Percentiles rank a stretch among this genome's conserved stretches.
These are phyloP conservation scores for Zaprionus taronus DNA, from an alignment of 1,140 invertebrate species.

Conservation along the genomic window DNA sequence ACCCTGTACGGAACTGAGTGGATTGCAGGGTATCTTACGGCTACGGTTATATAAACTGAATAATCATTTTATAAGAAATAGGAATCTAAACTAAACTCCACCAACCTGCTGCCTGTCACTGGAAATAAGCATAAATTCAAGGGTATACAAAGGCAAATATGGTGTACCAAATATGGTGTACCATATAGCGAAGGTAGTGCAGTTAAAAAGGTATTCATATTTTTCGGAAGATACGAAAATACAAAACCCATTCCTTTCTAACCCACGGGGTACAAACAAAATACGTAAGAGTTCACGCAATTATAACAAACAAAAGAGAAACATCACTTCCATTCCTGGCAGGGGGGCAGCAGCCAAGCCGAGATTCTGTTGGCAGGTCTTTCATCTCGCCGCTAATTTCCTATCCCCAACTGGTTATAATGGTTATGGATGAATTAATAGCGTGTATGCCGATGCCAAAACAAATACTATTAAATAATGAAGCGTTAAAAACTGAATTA, in stretches of 20 bases:
- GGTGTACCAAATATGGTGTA: background rate
- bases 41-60: no score
- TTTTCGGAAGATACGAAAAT: conserved; percentile 1
- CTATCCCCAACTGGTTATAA: conserved; percentile 69
- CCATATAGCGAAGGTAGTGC: background rate
- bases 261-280: conserved; percentile 14
- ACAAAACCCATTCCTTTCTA: conserved; percentile 10
- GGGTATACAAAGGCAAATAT: background rate
- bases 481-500: conserved; percentile 74
- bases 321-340: conserved; percentile 67
- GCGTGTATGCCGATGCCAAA: conserved; percentile 64
- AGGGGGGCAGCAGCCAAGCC: conserved; percentile 43
- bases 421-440: conserved; percentile 60
- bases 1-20: background rate
- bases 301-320: conserved; percentile 72
- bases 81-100: background rate
- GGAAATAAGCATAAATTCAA: background rate
- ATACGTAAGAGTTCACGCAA: conserved; percentile 58
- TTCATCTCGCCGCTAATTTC: conserved; percentile 73
- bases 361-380: conserved; percentile 49
- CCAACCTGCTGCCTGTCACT: background rate
- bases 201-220: background rate
- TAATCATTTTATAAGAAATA: background rate
- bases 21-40: background rate
- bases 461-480: conserved; percentile 78